phyloP scores from a whole-genome alignment of 2,888 invertebrate species.

The Dynastes maya region DNA sequence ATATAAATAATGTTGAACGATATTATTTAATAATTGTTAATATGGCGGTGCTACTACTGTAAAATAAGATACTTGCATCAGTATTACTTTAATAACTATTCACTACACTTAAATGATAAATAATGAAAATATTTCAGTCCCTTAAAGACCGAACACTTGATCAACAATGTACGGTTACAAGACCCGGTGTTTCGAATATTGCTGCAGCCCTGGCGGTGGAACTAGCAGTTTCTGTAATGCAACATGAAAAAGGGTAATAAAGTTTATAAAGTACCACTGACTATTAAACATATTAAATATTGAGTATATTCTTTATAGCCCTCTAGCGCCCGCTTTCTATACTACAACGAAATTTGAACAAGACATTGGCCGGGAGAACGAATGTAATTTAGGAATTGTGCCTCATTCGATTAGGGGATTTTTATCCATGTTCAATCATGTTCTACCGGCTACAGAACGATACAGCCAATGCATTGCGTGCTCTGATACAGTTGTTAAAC shows the following conservation, averaged over 20 bases:
- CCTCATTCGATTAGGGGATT: conserved; percentile 97
- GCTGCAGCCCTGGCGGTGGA: conserved; percentile 95
- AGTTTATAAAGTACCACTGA: conserved; percentile 33
- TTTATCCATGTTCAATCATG: conserved; percentile 85
- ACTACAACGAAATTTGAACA: conserved; percentile 67
- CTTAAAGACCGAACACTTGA: conserved; percentile 93
- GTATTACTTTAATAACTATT: too few relatives aligned
- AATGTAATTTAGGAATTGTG: conserved; percentile 84
- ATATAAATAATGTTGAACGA: too few relatives aligned
- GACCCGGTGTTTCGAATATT: conserved; percentile 94
- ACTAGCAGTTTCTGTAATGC: conserved; percentile 87
- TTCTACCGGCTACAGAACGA: conserved; percentile 87
- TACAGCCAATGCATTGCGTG: conserved; percentile 96
- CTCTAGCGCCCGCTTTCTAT: conserved; percentile 79
- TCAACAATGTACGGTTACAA: conserved; percentile 98
- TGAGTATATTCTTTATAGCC: conserved; percentile 66
- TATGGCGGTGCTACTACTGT: too few relatives aligned
- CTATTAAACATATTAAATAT: neutral
- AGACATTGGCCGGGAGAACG: conserved; percentile 68
- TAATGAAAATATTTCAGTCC: conserved; percentile 76
- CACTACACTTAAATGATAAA: too few relatives aligned
- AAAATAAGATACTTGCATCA: too few relatives aligned
- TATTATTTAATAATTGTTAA: too few relatives aligned
- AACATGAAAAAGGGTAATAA: conserved; percentile 83
- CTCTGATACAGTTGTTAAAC: conserved; percentile 75